phyloP scores from a whole-genome alignment of 2,113 vertebrate genomes.

The Octodon degus region DNA sequence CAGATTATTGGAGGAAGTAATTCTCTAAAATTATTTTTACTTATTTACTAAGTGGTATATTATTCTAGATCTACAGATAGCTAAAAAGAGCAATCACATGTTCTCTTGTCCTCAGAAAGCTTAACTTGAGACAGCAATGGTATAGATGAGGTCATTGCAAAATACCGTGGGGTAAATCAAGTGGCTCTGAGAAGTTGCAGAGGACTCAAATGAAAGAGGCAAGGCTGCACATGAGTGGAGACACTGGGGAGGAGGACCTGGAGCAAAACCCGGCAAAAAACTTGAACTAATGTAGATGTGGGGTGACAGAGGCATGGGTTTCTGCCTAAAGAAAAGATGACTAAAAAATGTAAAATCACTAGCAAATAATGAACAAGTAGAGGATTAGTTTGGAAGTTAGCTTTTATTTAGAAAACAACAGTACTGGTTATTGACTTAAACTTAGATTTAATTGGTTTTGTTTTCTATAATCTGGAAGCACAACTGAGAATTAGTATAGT shows the following conservation, averaged over 20 bases:
- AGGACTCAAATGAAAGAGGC: neutral
- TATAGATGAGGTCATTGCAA: neutral
- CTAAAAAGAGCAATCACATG: slow-evolving; percentile 1
- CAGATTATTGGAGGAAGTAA: neutral
- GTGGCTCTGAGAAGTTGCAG: neutral
- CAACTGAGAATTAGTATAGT: neutral
- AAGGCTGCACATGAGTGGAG: neutral
- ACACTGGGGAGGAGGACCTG: neutral
- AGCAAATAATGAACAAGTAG: neutral
- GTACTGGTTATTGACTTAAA: neutral
- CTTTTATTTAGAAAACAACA: slow-evolving; percentile 46
- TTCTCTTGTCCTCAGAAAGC: neutral
- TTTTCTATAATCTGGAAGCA: neutral
- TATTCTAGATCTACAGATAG: slow-evolving; percentile 3
- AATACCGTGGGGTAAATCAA: neutral
- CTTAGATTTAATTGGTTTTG: neutral
- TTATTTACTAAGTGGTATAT: slow-evolving; percentile 5
- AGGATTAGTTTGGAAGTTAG: neutral
- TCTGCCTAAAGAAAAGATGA: slow-evolving; percentile 8
- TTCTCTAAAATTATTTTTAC: neutral
- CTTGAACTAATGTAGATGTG: neutral
- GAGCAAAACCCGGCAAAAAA: neutral
- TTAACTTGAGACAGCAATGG: neutral
- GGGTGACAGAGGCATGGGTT: neutral
- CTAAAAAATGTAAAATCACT: neutral